Base-by-base conservation (phyloP, 2,113 vertebrate species). In the Noturus placidus region DNA sequence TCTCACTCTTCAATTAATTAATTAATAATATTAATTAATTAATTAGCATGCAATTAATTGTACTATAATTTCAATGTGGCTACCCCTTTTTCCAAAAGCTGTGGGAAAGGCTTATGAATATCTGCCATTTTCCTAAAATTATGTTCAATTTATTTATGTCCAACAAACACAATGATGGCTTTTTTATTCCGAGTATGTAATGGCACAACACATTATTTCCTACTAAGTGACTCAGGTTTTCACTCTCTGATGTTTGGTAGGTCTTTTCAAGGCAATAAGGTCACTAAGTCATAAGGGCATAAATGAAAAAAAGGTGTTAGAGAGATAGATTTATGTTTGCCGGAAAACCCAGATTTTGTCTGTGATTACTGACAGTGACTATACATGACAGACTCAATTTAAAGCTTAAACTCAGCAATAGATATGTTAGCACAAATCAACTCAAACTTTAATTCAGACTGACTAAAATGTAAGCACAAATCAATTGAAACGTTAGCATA, bases 211-310 rank as follows among this genome's bases (percentile, higher is more conserved):
- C 4, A 9, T 54, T 81, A 81, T 38, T n/a, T 42, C 30, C 42
- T 69, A 33, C 42, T 14, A 35, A 50, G 13, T 86, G 85, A 86
- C 74, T 79, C 57, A 79, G 59, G 65, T 10, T 33, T 86, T 86
- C 76, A 67, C 30, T 38, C 46, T 56, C 19, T 57, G 77, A 69
- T 65, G 27, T 10, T 69, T n/a, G 46, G 59, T 52, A 54, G 42
- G 35, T 85, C n/a, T 30, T 76, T 72, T 59, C 54, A 61, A 79
- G 50, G 52, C 52, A 80, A 19, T 79, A n/a, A 69, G 14, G 15
- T 42, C 38, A 42, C 38, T 67, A 63, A 57, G 19, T 57, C 15
- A 63, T 63, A 2, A 10, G 25, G 9, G 25, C 61, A 52, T 52
- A 65, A 11, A 42, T 42, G 35, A 54, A 30, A 67, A 67, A 69